Percentiles rank a stretch among this genome's conserved stretches.
Evolutionary conservation across 2,113 vertebrate genomes (phyloP).

Genomic region (Pogonocichla stellata): DNA sequence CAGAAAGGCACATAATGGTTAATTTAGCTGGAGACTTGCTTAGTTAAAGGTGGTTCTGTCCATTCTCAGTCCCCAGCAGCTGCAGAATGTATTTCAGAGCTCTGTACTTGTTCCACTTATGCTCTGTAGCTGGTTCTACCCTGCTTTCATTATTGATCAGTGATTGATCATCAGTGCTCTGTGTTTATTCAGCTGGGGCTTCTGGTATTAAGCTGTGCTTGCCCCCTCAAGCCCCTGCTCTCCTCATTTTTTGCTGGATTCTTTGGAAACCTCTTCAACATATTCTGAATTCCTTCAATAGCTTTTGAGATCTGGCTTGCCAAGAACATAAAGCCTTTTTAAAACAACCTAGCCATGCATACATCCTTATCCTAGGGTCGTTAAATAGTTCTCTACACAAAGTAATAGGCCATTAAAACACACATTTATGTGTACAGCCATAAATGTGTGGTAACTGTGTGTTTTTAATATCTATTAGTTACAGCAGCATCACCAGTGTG

Average conservation of each 20-base stretch:
- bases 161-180: not conserved
- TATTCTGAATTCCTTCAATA: not conserved
- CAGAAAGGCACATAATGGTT: not conserved
- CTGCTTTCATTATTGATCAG: not conserved
- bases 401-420: slow-evolving; percentile 17
- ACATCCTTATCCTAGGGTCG: not conserved
- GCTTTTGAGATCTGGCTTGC: not conserved
- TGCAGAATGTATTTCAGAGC: not conserved
- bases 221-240: not conserved
- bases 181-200: not conserved
- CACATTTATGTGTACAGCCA: not conserved
- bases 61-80: not conserved
- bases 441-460: not conserved
- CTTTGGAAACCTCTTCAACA: not conserved
- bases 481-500: not conserved
- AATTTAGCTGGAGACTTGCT: not conserved
- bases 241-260: not conserved
- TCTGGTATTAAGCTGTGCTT: not conserved
- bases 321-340: not conserved
- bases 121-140: not conserved
- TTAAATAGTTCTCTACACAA: not conserved
- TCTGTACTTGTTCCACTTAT: fast-evolving
- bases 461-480: not conserved
- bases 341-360: not conserved
- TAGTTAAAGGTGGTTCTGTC: not conserved